Percentiles rank a stretch among this genome's conserved stretches.
These are phyloP conservation scores for Acrocyrtus sp. DNA, from an alignment of 2,888 invertebrate species.

Conservation along the genomic window DNA sequence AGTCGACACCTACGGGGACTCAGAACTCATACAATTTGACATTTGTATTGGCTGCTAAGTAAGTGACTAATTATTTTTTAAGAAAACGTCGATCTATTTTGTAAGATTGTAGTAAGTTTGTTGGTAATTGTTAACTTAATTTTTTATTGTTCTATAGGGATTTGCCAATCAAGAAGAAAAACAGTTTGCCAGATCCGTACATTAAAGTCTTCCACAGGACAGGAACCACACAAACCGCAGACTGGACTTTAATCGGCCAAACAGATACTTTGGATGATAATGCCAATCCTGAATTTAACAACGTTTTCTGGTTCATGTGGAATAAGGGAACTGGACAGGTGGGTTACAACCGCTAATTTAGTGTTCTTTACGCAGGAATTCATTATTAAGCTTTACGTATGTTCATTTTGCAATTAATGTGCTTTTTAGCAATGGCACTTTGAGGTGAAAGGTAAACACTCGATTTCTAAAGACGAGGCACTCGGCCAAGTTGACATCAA, in stretches of 20 bases:
- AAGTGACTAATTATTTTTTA: too few species aligned
- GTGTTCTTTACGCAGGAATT: not conserved
- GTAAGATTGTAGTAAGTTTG: not conserved
- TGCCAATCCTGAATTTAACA: conserved; percentile 40
- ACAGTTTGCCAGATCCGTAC: conserved; percentile 36
- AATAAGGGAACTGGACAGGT: conserved; percentile 50
- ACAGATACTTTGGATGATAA: conserved; percentile 39
- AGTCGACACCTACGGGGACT: conserved; percentile 12
- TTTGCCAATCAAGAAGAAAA: conserved; percentile 34
- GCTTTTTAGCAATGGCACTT: conserved; percentile 42
- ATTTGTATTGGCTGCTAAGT: conserved; percentile 34
- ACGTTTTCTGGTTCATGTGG: conserved; percentile 53
- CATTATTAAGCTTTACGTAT: too few species aligned
- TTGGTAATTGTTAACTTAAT: not conserved
- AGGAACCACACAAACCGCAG: conserved; percentile 20
- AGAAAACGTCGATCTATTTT: too few species aligned
- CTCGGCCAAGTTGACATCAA: conserved; percentile 42
- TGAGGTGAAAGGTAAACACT: conserved; percentile 38
- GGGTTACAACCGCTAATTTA: too few species aligned
- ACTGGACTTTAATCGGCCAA: conserved; percentile 43
- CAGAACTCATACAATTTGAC: conserved; percentile 38
- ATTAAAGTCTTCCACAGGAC: conserved; percentile 39
- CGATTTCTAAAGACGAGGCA: conserved; percentile 34
- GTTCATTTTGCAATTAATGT: not conserved
- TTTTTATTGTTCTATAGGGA: conserved; percentile 13